A percentile compares a stretch with the other conserved stretches of the same genome.
phyloP scores from a whole-genome alignment of 2,113 vertebrate species.

The Diadophis punctatus region DNA sequence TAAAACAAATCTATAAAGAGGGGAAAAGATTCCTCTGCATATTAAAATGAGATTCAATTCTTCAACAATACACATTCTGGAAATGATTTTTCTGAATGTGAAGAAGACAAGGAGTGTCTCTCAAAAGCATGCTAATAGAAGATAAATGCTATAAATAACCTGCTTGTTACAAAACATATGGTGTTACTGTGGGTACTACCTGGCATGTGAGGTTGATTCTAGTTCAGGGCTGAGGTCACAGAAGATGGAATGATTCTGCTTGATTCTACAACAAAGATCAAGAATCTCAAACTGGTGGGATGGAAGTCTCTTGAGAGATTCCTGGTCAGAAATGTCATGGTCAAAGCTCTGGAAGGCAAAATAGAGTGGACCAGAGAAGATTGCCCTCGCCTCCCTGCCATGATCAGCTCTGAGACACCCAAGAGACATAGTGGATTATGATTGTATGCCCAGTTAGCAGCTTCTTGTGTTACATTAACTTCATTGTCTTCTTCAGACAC shows the following conservation, averaged over 20 bases:
- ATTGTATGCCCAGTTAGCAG: neutral
- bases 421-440: neutral
- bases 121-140: neutral
- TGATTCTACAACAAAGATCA: neutral
- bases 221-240: neutral
- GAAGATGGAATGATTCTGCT: neutral
- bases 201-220: neutral
- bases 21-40: neutral
- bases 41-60: neutral
- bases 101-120: neutral
- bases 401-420: neutral
- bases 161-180: neutral
- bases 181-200: neutral
- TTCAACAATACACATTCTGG: neutral
- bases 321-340: neutral
- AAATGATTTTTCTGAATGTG: neutral
- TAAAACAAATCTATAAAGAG: too few species aligned
- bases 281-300: neutral
- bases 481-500: neutral
- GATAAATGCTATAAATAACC: neutral
- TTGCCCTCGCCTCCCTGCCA: neutral
- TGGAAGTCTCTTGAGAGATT: neutral
- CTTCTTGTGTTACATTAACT: neutral
- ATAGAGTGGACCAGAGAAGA: too few species aligned
- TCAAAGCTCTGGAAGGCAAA: neutral